Conservation (phyloP, 2,113 vertebrate species). For the Ctenodactylus gundi region DNA sequence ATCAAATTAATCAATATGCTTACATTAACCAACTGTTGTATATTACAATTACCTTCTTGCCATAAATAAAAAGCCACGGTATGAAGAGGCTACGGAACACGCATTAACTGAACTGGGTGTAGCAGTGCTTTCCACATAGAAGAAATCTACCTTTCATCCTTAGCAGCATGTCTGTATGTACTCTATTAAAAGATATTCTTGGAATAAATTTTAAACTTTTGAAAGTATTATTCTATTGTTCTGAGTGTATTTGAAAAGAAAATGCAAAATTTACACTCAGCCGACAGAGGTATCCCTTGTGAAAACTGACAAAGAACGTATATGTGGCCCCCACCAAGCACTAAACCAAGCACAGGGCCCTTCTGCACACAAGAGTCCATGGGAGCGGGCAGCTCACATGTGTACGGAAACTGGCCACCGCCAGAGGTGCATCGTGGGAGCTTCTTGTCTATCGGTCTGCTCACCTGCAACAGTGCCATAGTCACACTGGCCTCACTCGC, state of each 20-base stretch:
- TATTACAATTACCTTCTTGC: neutral
- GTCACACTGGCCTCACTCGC: neutral
- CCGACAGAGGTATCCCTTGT: neutral
- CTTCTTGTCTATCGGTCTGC: neutral
- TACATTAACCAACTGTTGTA: neutral
- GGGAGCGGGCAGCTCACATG: neutral
- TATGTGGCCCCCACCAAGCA: neutral
- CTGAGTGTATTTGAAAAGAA: constrained; percentile 2
- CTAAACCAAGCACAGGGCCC: neutral
- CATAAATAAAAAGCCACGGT: neutral
- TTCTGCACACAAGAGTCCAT: neutral
- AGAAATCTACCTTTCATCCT: neutral
- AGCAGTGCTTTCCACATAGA: neutral
- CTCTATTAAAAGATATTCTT: neutral
- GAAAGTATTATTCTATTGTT: neutral
- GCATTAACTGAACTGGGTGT: neutral
- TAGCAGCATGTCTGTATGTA: neutral
- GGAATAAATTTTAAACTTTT: neutral
- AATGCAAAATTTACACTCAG: neutral
- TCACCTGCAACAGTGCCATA: neutral
- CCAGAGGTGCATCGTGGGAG: neutral
- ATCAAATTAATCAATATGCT: neutral
- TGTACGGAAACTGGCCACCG: neutral
- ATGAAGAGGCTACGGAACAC: neutral
- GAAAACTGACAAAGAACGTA: neutral